These are phyloP conservation scores for Gari tellinella DNA, from an alignment of 2,888 invertebrate genomes.

Conservation along the genomic window DNA sequence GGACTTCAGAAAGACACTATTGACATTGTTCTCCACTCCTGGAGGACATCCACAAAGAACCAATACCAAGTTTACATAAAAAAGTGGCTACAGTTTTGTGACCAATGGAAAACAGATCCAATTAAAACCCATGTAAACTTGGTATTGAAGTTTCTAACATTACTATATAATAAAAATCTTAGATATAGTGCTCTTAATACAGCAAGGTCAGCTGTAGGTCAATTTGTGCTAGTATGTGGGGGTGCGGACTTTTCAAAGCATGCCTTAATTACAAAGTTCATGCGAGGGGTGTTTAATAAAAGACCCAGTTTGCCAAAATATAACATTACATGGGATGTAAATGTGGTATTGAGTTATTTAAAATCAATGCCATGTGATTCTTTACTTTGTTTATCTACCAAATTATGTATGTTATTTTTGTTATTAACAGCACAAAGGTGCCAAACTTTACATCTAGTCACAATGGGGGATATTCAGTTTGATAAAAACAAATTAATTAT, in stretches of 20 bases:
- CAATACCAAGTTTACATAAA: constrained; percentile 13
- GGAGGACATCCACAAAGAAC: constrained; percentile 19
- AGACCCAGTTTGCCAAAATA: constrained; percentile 1
- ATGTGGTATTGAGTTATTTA: neutral
- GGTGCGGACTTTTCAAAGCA: neutral
- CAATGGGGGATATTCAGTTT: neutral
- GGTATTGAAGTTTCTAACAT: constrained; percentile 19
- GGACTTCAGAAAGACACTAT: neutral
- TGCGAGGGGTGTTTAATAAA: constrained; percentile 1
- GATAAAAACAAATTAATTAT: neutral
- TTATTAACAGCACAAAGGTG: constrained; percentile 15
- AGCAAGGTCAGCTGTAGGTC: too few species aligned
- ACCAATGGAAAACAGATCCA: neutral
- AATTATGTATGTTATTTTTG: neutral
- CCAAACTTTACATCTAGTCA: constrained; percentile 5
- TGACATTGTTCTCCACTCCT: constrained; percentile 13
- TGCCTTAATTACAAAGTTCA: neutral
- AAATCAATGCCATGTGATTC: neutral
- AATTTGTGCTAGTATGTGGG: constrained; percentile 10
- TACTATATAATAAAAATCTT: constrained; percentile 1
- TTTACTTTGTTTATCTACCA: neutral
- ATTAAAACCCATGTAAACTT: neutral
- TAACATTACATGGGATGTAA: constrained; percentile 1
- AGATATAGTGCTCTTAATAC: constrained; percentile 15
- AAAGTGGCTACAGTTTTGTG: constrained; percentile 21